Conservation (phyloP, 2,113 vertebrate genomes). For the Labrus mixtus region DNA sequence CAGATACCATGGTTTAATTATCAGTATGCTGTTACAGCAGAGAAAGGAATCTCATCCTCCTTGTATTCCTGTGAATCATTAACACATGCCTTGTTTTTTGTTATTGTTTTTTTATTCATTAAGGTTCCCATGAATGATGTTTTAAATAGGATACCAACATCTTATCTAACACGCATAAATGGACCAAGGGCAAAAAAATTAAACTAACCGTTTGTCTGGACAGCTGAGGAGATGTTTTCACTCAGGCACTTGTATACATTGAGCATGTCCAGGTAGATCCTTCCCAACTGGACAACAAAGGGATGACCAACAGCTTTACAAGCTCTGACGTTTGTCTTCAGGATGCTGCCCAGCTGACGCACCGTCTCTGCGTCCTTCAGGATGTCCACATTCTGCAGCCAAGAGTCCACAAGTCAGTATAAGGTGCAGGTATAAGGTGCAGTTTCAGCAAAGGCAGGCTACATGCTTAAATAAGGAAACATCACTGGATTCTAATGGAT, state of each 20-base stretch:
- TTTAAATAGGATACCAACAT: too few species aligned
- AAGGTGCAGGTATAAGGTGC: rapidly evolving
- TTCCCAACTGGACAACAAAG: constrained; percentile 94
- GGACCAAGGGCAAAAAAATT: too few species aligned
- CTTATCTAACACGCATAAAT: too few species aligned
- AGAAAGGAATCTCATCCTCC: too few species aligned
- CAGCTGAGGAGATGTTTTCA: constrained; percentile 97
- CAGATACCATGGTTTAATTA: too few species aligned
- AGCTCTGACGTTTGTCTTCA: constrained; percentile 96
- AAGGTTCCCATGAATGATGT: too few species aligned
- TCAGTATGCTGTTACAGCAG: too few species aligned
- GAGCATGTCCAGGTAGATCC: constrained; percentile 98
- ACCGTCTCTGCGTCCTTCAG: constrained; percentile 96
- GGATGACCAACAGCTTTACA: constrained; percentile 97
- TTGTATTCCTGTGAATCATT: too few species aligned
- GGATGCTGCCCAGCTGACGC: constrained; percentile 95
- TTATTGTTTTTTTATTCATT: too few species aligned
- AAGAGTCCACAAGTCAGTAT: background rate
- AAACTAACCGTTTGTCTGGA: constrained; percentile 92
- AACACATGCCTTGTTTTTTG: too few species aligned
- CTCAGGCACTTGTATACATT: constrained; percentile 99
- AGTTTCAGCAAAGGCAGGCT: too few species aligned
- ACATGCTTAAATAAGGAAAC: background rate
- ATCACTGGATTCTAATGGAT: too few species aligned
- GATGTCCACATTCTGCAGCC: constrained; percentile 93